Evolutionary conservation across 2,888 invertebrate species (phyloP).

Genomic region (Cantharis flavilabris): DNA sequence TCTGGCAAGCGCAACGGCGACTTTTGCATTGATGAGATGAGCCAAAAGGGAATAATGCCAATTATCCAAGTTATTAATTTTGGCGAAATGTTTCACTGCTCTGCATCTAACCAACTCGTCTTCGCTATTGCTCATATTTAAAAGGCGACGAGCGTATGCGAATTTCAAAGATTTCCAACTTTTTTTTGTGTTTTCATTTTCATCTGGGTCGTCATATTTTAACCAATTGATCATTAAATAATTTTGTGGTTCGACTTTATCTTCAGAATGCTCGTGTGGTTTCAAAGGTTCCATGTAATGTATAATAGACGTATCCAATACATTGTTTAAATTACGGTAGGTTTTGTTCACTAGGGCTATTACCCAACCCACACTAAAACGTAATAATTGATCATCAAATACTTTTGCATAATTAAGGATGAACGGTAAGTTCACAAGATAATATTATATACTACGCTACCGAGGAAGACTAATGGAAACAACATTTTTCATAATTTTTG

Average conservation of each 20-base stretch:
- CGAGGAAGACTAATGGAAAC: too few species aligned
- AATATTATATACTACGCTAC: too few species aligned
- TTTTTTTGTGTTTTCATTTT: slow-evolving; percentile 10
- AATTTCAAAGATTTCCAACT: slow-evolving; percentile 47
- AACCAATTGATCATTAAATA: slow-evolving; percentile 11
- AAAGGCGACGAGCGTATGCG: slow-evolving; percentile 63
- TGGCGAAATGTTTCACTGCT: slow-evolving; percentile 68
- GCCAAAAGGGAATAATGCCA: slow-evolving; percentile 67
- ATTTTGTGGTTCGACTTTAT: slow-evolving; percentile 22
- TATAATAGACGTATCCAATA: slow-evolving; percentile 50
- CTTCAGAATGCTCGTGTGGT: slow-evolving; percentile 13
- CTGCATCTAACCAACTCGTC: slow-evolving; percentile 64
- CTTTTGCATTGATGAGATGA: slow-evolving; percentile 76
- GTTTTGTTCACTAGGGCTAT: slow-evolving; percentile 48
- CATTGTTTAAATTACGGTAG: slow-evolving; percentile 44
- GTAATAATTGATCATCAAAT: neutral
- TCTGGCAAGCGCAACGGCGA: slow-evolving; percentile 78
- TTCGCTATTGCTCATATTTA: slow-evolving; percentile 70
- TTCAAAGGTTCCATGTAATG: slow-evolving; percentile 42
- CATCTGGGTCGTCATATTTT: slow-evolving; percentile 8
- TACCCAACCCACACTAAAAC: slow-evolving; percentile 39
- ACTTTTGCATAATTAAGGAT: too few species aligned
- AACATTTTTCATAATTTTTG: too few species aligned
- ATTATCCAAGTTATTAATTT: slow-evolving; percentile 63
- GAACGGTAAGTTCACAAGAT: too few species aligned